A percentile compares a stretch with the other conserved stretches of the same genome.
Conservation (phyloP, 2,113 vertebrate genomes). For the Oxygymnocypris stewartii region DNA sequence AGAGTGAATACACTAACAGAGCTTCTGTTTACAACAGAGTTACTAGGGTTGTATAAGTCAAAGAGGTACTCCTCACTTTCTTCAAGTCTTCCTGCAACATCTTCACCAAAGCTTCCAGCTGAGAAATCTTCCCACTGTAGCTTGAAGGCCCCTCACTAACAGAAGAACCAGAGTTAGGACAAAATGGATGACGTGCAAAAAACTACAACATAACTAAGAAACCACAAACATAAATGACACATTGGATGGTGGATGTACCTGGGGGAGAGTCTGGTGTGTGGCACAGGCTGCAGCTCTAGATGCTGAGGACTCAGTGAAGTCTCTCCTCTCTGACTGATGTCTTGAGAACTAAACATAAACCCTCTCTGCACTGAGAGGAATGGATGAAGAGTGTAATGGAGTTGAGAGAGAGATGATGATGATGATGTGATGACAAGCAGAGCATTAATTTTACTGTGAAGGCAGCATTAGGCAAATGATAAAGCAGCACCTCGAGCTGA, state of each 20-base stretch:
- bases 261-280: conserved; percentile 83
- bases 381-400: conserved; percentile 10
- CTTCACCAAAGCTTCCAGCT: conserved; percentile 94
- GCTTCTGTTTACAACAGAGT: background rate
- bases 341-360: conserved; percentile 87
- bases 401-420: conserved; percentile 3
- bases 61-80: conserved; percentile 80
- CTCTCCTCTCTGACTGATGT: conserved; percentile 86
- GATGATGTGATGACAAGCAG: background rate
- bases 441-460: background rate
- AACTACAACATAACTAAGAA: background rate
- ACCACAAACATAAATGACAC: background rate
- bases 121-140: conserved; percentile 92
- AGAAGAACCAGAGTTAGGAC: background rate
- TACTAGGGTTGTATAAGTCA: background rate
- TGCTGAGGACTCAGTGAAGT: conserved; percentile 87
- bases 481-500: background rate
- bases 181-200: background rate
- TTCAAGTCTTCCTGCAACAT: conserved; percentile 94
- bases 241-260: conserved; percentile 72
- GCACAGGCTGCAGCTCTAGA: conserved; percentile 83
- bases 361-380: conserved; percentile 86
- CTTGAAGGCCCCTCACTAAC: conserved; percentile 87
- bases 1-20: conserved; percentile 5
- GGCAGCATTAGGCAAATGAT: background rate